Evolutionary conservation across 2,888 invertebrate genomes (phyloP).

Genomic region (Lamellibrachia columna): DNA sequence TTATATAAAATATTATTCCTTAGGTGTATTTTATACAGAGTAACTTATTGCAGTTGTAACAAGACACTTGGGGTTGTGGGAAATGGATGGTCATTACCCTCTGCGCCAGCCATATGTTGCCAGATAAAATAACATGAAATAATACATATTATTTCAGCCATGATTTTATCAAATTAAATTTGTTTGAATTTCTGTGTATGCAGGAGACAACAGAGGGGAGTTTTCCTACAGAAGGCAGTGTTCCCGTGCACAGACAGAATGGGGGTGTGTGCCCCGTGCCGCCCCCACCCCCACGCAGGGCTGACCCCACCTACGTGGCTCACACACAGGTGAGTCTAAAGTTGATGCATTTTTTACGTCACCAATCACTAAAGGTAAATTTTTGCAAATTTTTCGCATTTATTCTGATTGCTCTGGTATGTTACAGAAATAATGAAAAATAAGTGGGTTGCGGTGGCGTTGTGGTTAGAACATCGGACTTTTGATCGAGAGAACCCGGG

Average conservation of each 20-base stretch:
- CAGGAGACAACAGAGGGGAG: neutral
- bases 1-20: no score
- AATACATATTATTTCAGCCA: neutral
- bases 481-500: no score
- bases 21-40: no score
- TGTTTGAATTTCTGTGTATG: neutral
- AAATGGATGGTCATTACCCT: no score
- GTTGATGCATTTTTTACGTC: neutral
- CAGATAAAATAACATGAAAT: no score
- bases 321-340: neutral
- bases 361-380: neutral
- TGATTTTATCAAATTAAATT: neutral
- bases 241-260: neutral
- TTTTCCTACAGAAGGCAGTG: neutral
- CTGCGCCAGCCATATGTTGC: no score
- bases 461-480: no score
- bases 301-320: neutral
- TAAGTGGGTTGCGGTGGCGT: neutral
- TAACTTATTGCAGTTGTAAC: no score
- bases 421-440: neutral
- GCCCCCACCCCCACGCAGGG: neutral
- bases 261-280: neutral
- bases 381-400: neutral
- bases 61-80: no score
- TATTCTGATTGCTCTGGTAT: neutral